Evolutionary conservation across 2,113 vertebrate species (phyloP).

Genomic region (Felis catus): DNA sequence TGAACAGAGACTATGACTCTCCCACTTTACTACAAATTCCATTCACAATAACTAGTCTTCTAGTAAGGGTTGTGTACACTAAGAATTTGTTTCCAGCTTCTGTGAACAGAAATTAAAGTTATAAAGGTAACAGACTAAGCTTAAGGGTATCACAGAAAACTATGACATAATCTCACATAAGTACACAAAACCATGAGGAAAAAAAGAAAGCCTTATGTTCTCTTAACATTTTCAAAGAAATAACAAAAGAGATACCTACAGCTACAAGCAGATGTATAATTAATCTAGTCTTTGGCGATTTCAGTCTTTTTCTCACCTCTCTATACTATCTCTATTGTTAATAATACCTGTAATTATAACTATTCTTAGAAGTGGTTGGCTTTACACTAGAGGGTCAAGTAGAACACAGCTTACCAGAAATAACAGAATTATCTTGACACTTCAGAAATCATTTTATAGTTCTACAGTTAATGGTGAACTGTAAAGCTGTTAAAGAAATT

Average conservation of each 20-base stretch:
- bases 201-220: neutral
- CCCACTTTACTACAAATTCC: constrained; percentile 33
- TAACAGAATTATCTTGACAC: constrained; percentile 70
- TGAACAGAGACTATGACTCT: constrained; percentile 20
- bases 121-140: constrained; percentile 15
- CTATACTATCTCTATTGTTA: constrained; percentile 23
- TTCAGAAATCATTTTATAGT: constrained; percentile 72
- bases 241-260: constrained; percentile 5
- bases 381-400: constrained; percentile 55
- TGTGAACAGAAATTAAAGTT: constrained; percentile 45
- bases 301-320: constrained; percentile 25
- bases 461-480: constrained; percentile 62
- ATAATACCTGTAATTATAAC: constrained; percentile 45
- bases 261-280: constrained; percentile 47
- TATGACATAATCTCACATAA: constrained; percentile 29
- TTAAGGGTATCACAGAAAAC: constrained; percentile 31
- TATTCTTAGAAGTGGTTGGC: constrained; percentile 52
- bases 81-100: constrained; percentile 46
- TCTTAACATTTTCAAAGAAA: constrained; percentile 40
- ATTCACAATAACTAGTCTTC: neutral
- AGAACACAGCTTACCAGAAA: constrained; percentile 71
- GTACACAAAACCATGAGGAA: neutral
- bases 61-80: neutral
- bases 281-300: neutral
- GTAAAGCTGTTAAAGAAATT: constrained; percentile 66